Base-by-base conservation (phyloP, 2,888 invertebrate species). In the Ormyrus labotus region DNA sequence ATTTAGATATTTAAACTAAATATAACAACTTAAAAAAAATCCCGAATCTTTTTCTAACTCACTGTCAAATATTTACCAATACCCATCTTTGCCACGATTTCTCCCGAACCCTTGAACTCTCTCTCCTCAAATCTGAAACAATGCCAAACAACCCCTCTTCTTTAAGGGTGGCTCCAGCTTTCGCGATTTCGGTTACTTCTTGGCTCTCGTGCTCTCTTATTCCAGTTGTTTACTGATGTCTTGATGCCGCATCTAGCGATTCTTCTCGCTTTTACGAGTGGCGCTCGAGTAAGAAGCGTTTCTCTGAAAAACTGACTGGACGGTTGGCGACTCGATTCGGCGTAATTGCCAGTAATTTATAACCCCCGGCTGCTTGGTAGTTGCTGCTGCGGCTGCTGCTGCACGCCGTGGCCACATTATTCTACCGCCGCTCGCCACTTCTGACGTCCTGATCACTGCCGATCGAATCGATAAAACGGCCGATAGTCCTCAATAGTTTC, bases 141-240 rank as follows among this genome's bases (percentile, higher is more conserved):
- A 19, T 19, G 19, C 19, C 19, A 19, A 19, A 19, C 19, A 19
- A 19, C 19, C 19, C 19, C 19, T 19, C 19, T 19, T 19, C 19
- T 19, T 19, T 19, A 19, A 34, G 51, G 5, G 51, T 8, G n/a
- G n/a, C 61, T 9, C 34, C 19, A 60, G 8, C 60, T 5, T 53
- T 19, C 51, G 47, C 63, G 53, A 45, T 73, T 45, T 67, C 7
- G 82, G 85, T 84, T 85, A 88, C 88, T 87, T 87, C 85, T 85
- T 87, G 65, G 19, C 45, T 67, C 74, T 73, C 85, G 83, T 88
- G 84, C 78, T 86, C 80, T 83, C 87, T 88, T 87, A 87, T 83
- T 87, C 84, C 83, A 81, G 84, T 87, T 87, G 87, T 87, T 88
- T 87, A 88, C 87, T 81, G 81, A 83, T 84, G 85, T 84, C 83